Conservation (phyloP, 2,797 vertebrate genomes). For the Fringilla coelebs region DNA sequence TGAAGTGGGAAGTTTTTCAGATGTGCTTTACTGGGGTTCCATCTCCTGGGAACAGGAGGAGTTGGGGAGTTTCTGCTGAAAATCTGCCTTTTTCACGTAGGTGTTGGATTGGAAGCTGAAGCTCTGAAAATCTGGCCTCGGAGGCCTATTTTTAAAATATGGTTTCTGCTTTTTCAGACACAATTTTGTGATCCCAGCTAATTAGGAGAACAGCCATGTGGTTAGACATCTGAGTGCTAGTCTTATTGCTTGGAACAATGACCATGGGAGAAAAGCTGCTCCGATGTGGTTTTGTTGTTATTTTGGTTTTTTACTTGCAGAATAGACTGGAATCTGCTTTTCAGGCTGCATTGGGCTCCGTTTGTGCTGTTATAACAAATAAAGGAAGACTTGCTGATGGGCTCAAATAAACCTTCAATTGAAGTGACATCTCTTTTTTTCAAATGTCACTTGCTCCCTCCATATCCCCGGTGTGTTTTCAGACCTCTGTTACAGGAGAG, state of each 20-base stretch:
- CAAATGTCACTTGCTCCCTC: conserved; percentile 32
- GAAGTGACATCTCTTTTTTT: conserved; percentile 62
- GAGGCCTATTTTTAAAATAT: conserved; percentile 60
- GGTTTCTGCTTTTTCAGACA: conserved; percentile 60
- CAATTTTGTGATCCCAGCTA: conserved; percentile 60
- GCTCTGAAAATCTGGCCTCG: conserved; percentile 43
- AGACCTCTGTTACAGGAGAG: neutral
- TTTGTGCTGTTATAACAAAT: conserved; percentile 49
- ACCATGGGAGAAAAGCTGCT: conserved; percentile 59
- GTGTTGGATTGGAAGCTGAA: conserved; percentile 56
- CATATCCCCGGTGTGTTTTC: neutral
- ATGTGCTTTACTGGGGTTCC: neutral
- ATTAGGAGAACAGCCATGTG: conserved; percentile 68
- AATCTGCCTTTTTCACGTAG: conserved; percentile 56
- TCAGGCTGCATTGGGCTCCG: conserved; percentile 34
- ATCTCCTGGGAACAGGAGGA: conserved; percentile 31
- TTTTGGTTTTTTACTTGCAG: conserved; percentile 54
- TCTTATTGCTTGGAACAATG: conserved; percentile 65
- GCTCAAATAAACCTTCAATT: conserved; percentile 53
- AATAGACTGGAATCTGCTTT: conserved; percentile 54
- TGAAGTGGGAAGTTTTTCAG: conserved; percentile 6
- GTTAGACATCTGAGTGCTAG: conserved; percentile 70
- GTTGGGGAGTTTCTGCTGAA: conserved; percentile 42
- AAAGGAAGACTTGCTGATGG: conserved; percentile 56
- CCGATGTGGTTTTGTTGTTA: conserved; percentile 62